Evolutionary conservation across 2,113 vertebrate species (phyloP).

Genomic region (Chaenogobius annularis): DNA sequence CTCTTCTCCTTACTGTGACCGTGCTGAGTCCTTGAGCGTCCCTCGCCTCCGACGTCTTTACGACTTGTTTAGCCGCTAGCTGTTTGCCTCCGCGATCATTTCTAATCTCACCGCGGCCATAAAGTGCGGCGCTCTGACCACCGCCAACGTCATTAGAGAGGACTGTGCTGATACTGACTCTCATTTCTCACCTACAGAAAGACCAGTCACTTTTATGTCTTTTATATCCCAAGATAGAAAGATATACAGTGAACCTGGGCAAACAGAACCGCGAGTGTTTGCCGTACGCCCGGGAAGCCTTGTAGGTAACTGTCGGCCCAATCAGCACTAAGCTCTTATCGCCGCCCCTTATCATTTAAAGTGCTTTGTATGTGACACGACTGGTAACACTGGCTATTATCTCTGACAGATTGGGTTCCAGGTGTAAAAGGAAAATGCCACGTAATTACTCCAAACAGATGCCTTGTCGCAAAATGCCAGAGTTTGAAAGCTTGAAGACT

Average conservation of each 20-base stretch:
- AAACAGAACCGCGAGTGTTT: slow-evolving; percentile 21
- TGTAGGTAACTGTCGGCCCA: slow-evolving; percentile 47
- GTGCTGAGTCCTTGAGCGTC: slow-evolving; percentile 69
- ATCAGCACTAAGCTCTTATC: slow-evolving; percentile 47
- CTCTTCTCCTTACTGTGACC: slow-evolving; percentile 49
- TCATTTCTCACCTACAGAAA: slow-evolving; percentile 45
- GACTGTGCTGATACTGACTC: slow-evolving; percentile 22
- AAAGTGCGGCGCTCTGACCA: slow-evolving; percentile 41
- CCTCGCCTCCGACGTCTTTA: slow-evolving; percentile 70
- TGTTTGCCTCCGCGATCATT: slow-evolving; percentile 70
- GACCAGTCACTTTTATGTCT: slow-evolving; percentile 48
- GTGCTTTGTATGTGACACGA: slow-evolving; percentile 48
- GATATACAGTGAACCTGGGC: slow-evolving; percentile 43
- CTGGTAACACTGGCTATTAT: slow-evolving; percentile 57
- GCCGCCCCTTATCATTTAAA: slow-evolving; percentile 41
- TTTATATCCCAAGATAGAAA: slow-evolving; percentile 49
- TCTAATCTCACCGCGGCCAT: slow-evolving; percentile 62
- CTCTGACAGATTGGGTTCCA: slow-evolving; percentile 58
- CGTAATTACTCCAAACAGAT: slow-evolving; percentile 58
- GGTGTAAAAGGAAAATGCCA: slow-evolving; percentile 51
- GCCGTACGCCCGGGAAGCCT: slow-evolving; percentile 32
- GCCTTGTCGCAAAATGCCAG: slow-evolving; percentile 15
- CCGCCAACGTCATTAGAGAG: slow-evolving; percentile 45
- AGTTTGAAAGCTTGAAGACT: neutral
- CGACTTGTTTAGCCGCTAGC: slow-evolving; percentile 67